Conservation (phyloP, 2,113 vertebrate species). For the Sylvicapra grimmia region DNA sequence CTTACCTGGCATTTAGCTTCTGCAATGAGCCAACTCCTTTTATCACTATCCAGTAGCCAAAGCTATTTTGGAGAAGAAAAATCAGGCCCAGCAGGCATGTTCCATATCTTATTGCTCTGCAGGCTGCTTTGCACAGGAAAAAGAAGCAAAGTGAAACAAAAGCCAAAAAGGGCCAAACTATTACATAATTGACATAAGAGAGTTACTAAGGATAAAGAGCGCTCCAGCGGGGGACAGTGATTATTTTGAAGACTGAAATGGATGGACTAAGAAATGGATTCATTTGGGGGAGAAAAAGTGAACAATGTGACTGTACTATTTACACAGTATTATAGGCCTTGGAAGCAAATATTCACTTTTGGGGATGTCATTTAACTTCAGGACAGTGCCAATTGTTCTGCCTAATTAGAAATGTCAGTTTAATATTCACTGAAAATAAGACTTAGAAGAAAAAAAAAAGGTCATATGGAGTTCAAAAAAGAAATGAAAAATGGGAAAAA, state of each 20-base stretch:
- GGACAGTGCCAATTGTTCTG: background rate
- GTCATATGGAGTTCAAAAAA: background rate
- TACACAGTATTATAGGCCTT: background rate
- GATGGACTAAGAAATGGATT: slow-evolving; percentile 38
- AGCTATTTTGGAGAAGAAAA: slow-evolving; percentile 71
- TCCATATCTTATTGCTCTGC: slow-evolving; percentile 61
- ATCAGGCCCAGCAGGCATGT: slow-evolving; percentile 66
- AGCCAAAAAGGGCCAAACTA: slow-evolving; percentile 59
- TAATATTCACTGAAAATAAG: slow-evolving; percentile 12
- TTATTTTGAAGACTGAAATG: slow-evolving; percentile 74
- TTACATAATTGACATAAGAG: slow-evolving; percentile 74
- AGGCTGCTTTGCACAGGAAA: slow-evolving; percentile 71
- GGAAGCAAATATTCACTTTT: slow-evolving; percentile 29
- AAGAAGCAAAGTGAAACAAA: slow-evolving; percentile 66
- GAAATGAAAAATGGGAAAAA: background rate
- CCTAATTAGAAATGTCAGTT: slow-evolving; percentile 49
- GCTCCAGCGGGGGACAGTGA: slow-evolving; percentile 60
- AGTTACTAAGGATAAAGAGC: slow-evolving; percentile 71
- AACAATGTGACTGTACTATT: slow-evolving; percentile 1
- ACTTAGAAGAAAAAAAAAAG: background rate
- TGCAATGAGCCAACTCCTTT: slow-evolving; percentile 60
- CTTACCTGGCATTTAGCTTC: slow-evolving; percentile 56
- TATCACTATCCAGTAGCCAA: slow-evolving; percentile 62
- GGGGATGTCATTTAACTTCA: slow-evolving; percentile 18
- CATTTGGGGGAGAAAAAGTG: background rate